Conservation (phyloP, 2,113 vertebrate species). For the Platichthys flesus region DNA sequence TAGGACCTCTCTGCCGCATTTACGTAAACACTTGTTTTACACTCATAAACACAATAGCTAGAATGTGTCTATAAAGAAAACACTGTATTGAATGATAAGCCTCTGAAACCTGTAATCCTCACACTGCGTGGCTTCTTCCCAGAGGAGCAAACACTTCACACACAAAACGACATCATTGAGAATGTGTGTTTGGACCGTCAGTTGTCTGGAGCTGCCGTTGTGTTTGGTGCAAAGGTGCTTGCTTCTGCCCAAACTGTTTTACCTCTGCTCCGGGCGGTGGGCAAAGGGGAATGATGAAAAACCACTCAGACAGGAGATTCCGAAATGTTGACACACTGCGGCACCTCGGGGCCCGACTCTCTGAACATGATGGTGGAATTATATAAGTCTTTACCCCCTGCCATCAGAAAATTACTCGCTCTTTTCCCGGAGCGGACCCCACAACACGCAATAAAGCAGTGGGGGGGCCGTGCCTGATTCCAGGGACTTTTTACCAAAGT, state of each 20-base stretch:
- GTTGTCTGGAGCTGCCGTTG: neutral
- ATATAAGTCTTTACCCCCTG: constrained; percentile 67
- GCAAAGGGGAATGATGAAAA: constrained; percentile 62
- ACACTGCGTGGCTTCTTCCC: neutral
- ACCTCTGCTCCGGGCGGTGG: constrained; percentile 27
- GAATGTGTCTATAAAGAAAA: neutral
- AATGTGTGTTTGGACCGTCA: neutral
- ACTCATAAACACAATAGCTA: neutral
- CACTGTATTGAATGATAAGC: neutral
- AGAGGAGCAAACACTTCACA: constrained; percentile 4
- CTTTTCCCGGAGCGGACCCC: constrained; percentile 48
- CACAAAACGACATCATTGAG: neutral
- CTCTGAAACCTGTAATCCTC: neutral
- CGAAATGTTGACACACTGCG: constrained; percentile 67
- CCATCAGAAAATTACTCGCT: constrained; percentile 64
- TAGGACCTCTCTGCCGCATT: too few species aligned
- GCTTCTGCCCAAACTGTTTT: constrained; percentile 33
- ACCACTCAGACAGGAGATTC: constrained; percentile 72
- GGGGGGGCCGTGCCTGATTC: constrained; percentile 37
- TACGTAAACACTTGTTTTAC: neutral
- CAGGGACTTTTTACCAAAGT: constrained; percentile 41
- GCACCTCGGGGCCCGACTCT: constrained; percentile 65
- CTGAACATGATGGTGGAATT: constrained; percentile 70
- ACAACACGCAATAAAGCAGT: constrained; percentile 51
- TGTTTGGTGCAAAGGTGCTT: constrained; percentile 32